A percentile compares a stretch with the other conserved stretches of the same genome.
Evolutionary conservation across 92 coral and sea anemone genomes (phyloP).

Genomic region (Parazoanthus atlanticus): DNA sequence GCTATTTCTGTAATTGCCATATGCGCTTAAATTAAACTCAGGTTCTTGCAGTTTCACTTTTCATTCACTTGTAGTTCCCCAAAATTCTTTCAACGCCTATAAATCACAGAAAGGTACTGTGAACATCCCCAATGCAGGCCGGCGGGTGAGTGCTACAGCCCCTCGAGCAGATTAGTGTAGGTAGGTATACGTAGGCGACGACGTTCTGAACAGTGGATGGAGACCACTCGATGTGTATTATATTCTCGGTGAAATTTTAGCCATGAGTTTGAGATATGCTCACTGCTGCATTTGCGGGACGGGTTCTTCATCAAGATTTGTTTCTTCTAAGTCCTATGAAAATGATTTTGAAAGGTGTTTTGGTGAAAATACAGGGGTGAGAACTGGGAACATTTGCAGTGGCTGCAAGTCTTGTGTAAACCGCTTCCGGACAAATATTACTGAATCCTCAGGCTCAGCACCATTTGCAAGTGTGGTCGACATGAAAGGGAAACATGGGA

Average conservation of each 20-base stretch:
- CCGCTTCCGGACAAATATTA: background rate
- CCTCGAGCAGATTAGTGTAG: background rate
- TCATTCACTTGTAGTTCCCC: background rate
- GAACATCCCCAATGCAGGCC: background rate
- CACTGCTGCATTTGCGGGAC: constrained; percentile 17
- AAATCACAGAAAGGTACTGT: background rate
- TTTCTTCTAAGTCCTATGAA: constrained; percentile 4
- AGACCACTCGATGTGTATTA: background rate
- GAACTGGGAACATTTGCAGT: background rate
- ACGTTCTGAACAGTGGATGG: background rate
- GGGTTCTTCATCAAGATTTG: constrained; percentile 16
- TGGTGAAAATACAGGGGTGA: background rate
- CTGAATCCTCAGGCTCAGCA: background rate
- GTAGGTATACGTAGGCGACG: background rate
- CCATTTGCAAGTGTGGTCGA: background rate
- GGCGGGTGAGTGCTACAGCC: background rate
- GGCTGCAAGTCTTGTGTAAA: constrained; percentile 17
- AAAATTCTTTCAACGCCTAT: background rate
- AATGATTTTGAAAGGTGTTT: background rate
- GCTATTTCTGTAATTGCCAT: background rate
- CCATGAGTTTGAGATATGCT: background rate
- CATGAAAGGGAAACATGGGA: background rate
- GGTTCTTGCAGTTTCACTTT: constrained; percentile 2
- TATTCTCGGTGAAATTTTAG: background rate
- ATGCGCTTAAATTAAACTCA: background rate